These are phyloP conservation scores for Ambastaia sidthimunki DNA, from an alignment of 2,797 vertebrate genomes.

Conservation along the genomic window DNA sequence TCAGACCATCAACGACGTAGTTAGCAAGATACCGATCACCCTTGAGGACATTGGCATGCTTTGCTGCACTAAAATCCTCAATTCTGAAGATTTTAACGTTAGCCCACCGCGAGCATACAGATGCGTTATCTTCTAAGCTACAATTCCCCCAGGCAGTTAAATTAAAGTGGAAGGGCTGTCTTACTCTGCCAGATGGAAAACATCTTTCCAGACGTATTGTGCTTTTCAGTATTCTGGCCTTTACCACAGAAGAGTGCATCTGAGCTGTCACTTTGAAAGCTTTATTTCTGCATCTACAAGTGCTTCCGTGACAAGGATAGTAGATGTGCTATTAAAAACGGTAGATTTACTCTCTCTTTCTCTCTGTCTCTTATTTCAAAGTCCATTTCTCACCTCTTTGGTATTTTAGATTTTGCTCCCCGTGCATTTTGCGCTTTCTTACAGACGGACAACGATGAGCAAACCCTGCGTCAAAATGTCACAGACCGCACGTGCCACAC, in stretches of 20 bases:
- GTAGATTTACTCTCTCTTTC: constrained; percentile 29
- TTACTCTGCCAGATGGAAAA: constrained; percentile 42
- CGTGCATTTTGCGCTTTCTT: constrained; percentile 12
- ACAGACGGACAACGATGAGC: constrained; percentile 18
- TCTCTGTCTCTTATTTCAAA: constrained; percentile 34
- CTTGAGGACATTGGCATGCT: constrained; percentile 26
- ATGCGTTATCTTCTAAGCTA: constrained; percentile 42
- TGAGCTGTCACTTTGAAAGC: constrained; percentile 53
- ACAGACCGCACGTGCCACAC: constrained; percentile 32
- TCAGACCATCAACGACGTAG: constrained; percentile 25
- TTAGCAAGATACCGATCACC: constrained; percentile 50
- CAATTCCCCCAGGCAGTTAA: constrained; percentile 44
- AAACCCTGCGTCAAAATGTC: constrained; percentile 45
- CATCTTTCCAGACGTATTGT: constrained; percentile 32
- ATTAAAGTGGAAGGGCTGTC: constrained; percentile 45
- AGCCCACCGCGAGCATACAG: constrained; percentile 39
- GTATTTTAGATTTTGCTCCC: constrained; percentile 37
- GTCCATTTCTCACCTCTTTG: constrained; percentile 34
- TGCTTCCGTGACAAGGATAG: constrained; percentile 48
- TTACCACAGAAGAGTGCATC: constrained; percentile 42
- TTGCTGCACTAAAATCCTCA: constrained; percentile 36
- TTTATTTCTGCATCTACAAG: constrained; percentile 56
- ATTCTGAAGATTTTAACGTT: constrained; percentile 32
- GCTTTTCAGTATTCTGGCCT: constrained; percentile 45
- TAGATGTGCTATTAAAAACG: constrained; percentile 43